These are phyloP conservation scores for Coturnix japonica DNA, from an alignment of 2,113 vertebrate genomes.

Conservation along the genomic window DNA sequence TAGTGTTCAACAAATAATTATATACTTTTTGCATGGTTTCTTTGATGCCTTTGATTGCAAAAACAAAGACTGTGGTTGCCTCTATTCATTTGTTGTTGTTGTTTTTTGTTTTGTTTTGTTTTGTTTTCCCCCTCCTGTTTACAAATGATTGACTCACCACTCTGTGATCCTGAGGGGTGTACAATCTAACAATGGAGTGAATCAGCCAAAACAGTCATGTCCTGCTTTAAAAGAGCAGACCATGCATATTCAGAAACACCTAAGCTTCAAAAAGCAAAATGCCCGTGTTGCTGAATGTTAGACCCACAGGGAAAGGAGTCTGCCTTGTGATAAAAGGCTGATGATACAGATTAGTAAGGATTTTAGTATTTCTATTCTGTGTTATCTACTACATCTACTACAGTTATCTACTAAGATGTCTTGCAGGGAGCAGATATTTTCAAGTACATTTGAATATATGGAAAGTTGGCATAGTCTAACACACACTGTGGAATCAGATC, in stretches of 20 bases:
- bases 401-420: background rate
- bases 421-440: background rate
- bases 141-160: slow-evolving; percentile 53
- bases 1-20: slow-evolving; percentile 31
- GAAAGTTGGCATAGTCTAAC: background rate
- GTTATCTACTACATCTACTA: background rate
- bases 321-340: background rate
- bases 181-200: slow-evolving; percentile 48
- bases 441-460: background rate
- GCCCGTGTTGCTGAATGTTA: background rate
- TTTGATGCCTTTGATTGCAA: slow-evolving; percentile 30
- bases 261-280: slow-evolving; percentile 4
- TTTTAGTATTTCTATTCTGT: background rate
- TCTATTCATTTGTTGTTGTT: background rate
- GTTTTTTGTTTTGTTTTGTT: too few relatives aligned
- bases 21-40: background rate
- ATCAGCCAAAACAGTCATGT: slow-evolving; percentile 45
- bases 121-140: slow-evolving; percentile 20
- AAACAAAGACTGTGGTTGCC: slow-evolving; percentile 27
- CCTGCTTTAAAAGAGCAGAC: slow-evolving; percentile 32
- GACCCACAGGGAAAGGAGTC: background rate
- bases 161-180: slow-evolving; percentile 48
- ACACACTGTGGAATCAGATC: background rate
- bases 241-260: slow-evolving; percentile 18
- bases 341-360: background rate